A percentile compares a stretch with the other conserved stretches of the same genome.
Evolutionary conservation across 92 coral and sea anemone species (phyloP).

Genomic region (Epizoanthus ramosus): DNA sequence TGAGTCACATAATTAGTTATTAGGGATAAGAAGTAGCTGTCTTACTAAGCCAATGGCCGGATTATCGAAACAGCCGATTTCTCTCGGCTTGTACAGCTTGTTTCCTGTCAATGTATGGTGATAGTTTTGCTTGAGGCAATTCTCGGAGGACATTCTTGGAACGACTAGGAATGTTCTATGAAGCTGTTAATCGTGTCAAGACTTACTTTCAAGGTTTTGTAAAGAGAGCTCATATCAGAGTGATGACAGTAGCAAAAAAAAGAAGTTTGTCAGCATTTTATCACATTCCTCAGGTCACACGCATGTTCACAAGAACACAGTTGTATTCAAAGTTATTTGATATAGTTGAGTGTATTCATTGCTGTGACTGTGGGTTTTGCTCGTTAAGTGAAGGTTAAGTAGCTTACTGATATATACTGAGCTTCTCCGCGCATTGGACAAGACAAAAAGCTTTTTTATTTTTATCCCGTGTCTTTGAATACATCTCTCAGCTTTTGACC

Average conservation of each 20-base stretch:
- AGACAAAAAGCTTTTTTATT: background rate
- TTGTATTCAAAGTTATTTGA: background rate
- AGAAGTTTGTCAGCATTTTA: background rate
- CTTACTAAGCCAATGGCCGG: too few species aligned
- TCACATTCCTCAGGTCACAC: background rate
- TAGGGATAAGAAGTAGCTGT: too few species aligned
- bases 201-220: background rate
- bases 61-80: too few species aligned
- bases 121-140: background rate
- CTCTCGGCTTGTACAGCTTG: background rate
- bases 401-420: background rate
- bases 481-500: too few species aligned
- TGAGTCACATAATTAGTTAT: too few species aligned
- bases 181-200: background rate
- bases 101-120: background rate
- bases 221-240: background rate
- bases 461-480: too few species aligned
- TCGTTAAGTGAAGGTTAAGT: background rate
- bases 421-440: background rate
- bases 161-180: background rate
- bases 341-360: background rate
- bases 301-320: constrained; percentile 2
- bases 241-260: background rate
- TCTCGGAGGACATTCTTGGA: background rate
- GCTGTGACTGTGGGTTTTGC: background rate